A percentile compares a stretch with the other conserved stretches of the same genome.
phyloP scores from a whole-genome alignment of 2,113 vertebrate genomes.

The Nothoprocta pentlandii region DNA sequence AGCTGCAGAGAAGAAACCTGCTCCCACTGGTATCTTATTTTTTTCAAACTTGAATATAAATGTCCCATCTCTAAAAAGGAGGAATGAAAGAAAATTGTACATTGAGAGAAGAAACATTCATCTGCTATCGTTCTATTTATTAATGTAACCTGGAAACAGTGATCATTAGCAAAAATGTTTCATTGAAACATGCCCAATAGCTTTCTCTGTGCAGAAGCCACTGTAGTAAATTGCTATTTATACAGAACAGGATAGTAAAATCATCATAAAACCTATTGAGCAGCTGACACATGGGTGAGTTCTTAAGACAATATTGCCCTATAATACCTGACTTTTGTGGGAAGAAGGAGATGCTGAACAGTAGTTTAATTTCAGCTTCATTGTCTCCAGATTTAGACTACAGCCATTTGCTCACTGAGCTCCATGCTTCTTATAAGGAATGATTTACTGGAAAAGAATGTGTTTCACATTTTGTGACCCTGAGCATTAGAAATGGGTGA shows the following conservation, averaged over 20 bases:
- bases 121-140: not conserved
- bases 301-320: not conserved
- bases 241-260: not conserved
- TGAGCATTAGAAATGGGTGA: not conserved
- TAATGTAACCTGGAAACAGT: not conserved
- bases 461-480: constrained; percentile 20
- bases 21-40: not conserved
- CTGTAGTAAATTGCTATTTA: not conserved
- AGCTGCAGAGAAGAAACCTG: not conserved
- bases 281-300: not conserved
- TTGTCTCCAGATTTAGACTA: not conserved
- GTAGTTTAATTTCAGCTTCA: not conserved
- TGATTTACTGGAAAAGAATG: constrained; percentile 25
- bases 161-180: constrained; percentile 4
- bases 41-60: not conserved
- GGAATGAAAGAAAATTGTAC: not conserved
- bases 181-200: not conserved
- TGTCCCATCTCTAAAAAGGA: not conserved
- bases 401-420: not conserved
- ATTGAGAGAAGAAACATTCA: not conserved
- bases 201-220: not conserved
- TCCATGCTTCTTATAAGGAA: constrained; percentile 21
- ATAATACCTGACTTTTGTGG: not conserved
- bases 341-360: not conserved
- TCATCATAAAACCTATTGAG: not conserved